Evolutionary conservation across 1,140 invertebrate genomes (phyloP).

Genomic region (Nymphalis io): DNA sequence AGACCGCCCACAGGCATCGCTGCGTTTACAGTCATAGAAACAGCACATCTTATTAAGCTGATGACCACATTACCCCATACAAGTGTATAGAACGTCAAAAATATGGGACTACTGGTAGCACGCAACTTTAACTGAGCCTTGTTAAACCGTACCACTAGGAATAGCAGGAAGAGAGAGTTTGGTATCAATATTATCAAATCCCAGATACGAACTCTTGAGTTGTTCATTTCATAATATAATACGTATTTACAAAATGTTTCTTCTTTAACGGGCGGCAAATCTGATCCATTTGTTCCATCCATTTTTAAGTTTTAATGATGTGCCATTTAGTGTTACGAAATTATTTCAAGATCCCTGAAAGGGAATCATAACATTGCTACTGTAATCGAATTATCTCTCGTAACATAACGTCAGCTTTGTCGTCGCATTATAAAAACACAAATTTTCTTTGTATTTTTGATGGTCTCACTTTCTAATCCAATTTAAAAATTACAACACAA

Average conservation of each 20-base stretch:
- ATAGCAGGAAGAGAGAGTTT: constrained; percentile 88
- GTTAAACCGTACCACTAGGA: constrained; percentile 86
- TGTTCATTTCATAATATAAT: constrained; percentile 76
- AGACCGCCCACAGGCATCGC: constrained; percentile 85
- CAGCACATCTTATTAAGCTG: constrained; percentile 88
- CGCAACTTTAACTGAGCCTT: constrained; percentile 87
- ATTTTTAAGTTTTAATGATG: constrained; percentile 46
- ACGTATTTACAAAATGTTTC: constrained; percentile 78
- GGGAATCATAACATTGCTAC: constrained; percentile 57
- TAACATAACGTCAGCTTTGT: constrained; percentile 64
- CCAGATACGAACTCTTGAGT: constrained; percentile 88
- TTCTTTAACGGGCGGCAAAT: constrained; percentile 73
- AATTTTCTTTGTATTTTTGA: constrained; percentile 28
- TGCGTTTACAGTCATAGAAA: constrained; percentile 92
- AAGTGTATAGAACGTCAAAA: constrained; percentile 89
- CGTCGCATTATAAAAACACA: constrained; percentile 56
- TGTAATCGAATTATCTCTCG: constrained; percentile 60
- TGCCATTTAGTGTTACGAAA: constrained; percentile 58
- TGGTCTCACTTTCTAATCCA: constrained; percentile 58
- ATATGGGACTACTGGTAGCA: constrained; percentile 91
- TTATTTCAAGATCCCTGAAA: constrained; percentile 52
- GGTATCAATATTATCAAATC: constrained; percentile 91
- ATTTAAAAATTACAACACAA: constrained; percentile 59
- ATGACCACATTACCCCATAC: constrained; percentile 89
- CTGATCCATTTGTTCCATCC: constrained; percentile 65